phyloP scores from a whole-genome alignment of 2,888 invertebrate genomes.

The Neoscelio sp. region DNA sequence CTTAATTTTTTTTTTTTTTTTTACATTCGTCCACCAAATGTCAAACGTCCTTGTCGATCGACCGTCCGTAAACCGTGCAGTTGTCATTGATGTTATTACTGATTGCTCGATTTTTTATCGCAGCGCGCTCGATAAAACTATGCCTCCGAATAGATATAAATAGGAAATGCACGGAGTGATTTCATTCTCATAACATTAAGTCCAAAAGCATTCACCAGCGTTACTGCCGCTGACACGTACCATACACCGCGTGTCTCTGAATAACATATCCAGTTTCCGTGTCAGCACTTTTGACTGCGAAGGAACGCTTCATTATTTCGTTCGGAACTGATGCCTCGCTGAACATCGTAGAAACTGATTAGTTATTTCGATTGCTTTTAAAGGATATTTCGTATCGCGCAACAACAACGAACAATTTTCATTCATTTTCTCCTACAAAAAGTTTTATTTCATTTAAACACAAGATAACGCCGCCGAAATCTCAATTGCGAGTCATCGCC shows the following conservation, averaged over 20 bases:
- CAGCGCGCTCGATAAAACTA: slow-evolving; percentile 6
- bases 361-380: too few species aligned
- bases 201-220: slow-evolving; percentile 23
- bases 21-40: too few species aligned
- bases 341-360: neutral
- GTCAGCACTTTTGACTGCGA: slow-evolving; percentile 7
- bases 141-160: slow-evolving; percentile 25
- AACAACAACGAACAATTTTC: too few species aligned
- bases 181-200: slow-evolving; percentile 29
- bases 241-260: slow-evolving; percentile 7
- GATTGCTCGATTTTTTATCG: slow-evolving; percentile 10
- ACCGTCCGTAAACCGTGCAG: neutral
- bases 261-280: slow-evolving; percentile 7
- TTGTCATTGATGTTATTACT: neutral
- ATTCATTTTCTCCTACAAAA: too few species aligned
- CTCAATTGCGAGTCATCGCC: too few species aligned
- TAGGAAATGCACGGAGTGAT: slow-evolving; percentile 23
- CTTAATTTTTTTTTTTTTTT: too few species aligned
- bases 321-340: neutral
- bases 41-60: too few species aligned
- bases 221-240: slow-evolving; percentile 14
- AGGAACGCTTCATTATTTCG: neutral
- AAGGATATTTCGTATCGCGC: too few species aligned
- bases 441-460: too few species aligned
- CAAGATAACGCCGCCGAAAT: too few species aligned